Base-by-base conservation (phyloP, 1,140 invertebrate species). In the Lutraria rhynchaena region DNA sequence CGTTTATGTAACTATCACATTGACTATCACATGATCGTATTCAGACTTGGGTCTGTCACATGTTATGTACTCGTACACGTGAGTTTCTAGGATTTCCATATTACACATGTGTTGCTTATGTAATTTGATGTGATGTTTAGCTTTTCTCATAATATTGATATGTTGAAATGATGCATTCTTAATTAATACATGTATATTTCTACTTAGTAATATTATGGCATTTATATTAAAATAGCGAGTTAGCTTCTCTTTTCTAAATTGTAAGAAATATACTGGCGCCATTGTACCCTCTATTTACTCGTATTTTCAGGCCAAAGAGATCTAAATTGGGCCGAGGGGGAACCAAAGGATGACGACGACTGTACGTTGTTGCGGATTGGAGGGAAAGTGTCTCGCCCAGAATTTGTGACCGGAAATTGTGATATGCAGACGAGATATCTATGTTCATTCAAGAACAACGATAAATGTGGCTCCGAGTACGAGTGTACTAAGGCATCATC, bases 401-500 rank as follows among this genome's bases (percentile, higher is more conserved):
- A 80, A 29, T 44, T 70, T 13, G 22, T 67, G 15, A 41, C 63
- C 37, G 63, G 41, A 0, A 70, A 80, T 19, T 80, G 76, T n/a
- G 44, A 70, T 27, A 65, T 80, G 65, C 76, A 60, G 13, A 55
- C 53, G 15, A 27, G 76, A 19, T 80, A 44, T 55, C 55, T 80
- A 1, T 80, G 76, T 41, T 44, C 33, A n/a, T 80, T 69, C 29
- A n/a, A 33, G 1, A 55, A 70, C 33, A 49, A 70, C n/a, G 51
- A 53, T 17, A 70, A 37, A 22, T 80, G 76, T 80, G 76, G 76
- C 22, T 7, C 60, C 17, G 44, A 69, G 11, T 17, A 49, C 22
- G 24, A 46, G 15, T 80, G 76, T 53, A 70, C 70, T n/a, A 63
- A 65, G 27, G 51, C 61, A 35, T 80, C 76, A 29, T 41, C 76